Base-by-base conservation (phyloP, 2,888 invertebrate genomes). In the Linyphia triangularis region DNA sequence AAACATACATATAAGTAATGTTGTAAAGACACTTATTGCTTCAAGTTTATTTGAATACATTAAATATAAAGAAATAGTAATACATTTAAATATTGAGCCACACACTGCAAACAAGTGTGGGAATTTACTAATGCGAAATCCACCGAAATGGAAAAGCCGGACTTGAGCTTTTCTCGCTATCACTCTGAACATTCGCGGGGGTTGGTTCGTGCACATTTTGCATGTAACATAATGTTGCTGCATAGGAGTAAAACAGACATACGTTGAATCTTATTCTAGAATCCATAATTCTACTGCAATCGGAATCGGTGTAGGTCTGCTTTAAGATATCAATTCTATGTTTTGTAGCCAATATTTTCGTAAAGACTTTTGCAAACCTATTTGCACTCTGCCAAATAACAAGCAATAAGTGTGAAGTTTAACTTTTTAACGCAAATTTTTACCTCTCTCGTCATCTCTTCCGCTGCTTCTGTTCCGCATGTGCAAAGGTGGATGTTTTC, bases 331-430 rank as follows among this genome's bases (percentile, higher is more conserved):
- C 63, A 75, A 57, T 82, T 88, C 67, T 88, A 67, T 82, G 81
- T 88, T 88, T 88, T 81, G 86, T 88, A 88, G 86, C 59, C 81
- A 26, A 82, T 88, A 88, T 88, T 88, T 88, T 88, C 86, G 69
- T 88, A 88, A 65, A 73, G 61, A 70, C 81, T 51, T 88, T 88
- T 88, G 86, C 86, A 88, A 88, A 67, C 81, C 79, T 61, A 81
- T 88, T 88, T 88, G 86, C 86, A 88, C 86, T 88, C 73, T 81
- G 81, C 86, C 86, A 88, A 88, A 88, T 73, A 73, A 79, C 26
- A 86, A 88, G 86, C 86, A 88, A 88, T 88, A 88, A 88, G 67
- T 81, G 73, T 82, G 40, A 88, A 57, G 81, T 59, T 86, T 72
- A 72, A 51, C 79, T 69, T 67, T 70, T 67, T 81, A 65, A 69